A percentile compares a stretch with the other conserved stretches of the same genome.
phyloP scores from a whole-genome alignment of 1,140 invertebrate species.

The Sminthurinus signatus region DNA sequence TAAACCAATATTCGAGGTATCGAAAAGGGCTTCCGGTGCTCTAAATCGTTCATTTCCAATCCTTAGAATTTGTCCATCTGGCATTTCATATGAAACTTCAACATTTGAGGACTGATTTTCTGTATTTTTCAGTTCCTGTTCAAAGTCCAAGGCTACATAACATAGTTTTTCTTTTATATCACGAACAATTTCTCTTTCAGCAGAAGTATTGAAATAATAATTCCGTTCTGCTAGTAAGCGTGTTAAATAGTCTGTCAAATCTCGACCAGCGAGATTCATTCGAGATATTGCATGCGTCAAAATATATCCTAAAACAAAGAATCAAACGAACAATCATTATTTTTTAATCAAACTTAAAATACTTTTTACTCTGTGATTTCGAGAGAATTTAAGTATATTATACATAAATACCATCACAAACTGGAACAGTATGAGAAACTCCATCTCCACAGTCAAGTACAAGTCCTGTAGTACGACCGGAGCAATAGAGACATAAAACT shows the following conservation, averaged over 20 bases:
- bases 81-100: constrained; percentile 55
- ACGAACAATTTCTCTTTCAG: constrained; percentile 56
- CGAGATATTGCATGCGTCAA: constrained; percentile 52
- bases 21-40: constrained; percentile 57
- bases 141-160: constrained; percentile 59
- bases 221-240: constrained; percentile 51
- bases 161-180: constrained; percentile 59
- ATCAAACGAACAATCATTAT: no score
- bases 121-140: constrained; percentile 45
- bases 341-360: no score
- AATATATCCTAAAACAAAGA: constrained; percentile 43
- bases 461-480: constrained; percentile 51
- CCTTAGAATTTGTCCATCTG: constrained; percentile 50
- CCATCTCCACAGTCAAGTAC: constrained; percentile 52
- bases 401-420: constrained; percentile 49
- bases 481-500: constrained; percentile 50
- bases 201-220: constrained; percentile 51
- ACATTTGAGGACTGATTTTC: constrained; percentile 47
- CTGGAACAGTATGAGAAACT: constrained; percentile 50
- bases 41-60: constrained; percentile 49
- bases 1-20: constrained; percentile 51
- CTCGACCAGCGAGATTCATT: constrained; percentile 53
- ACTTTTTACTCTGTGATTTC: no score
- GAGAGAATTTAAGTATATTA: no score
- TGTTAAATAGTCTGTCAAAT: constrained; percentile 54